A percentile compares a stretch with the other conserved stretches of the same genome.
phyloP scores from a whole-genome alignment of 2,888 invertebrate genomes.

The Watsonalla binaria region DNA sequence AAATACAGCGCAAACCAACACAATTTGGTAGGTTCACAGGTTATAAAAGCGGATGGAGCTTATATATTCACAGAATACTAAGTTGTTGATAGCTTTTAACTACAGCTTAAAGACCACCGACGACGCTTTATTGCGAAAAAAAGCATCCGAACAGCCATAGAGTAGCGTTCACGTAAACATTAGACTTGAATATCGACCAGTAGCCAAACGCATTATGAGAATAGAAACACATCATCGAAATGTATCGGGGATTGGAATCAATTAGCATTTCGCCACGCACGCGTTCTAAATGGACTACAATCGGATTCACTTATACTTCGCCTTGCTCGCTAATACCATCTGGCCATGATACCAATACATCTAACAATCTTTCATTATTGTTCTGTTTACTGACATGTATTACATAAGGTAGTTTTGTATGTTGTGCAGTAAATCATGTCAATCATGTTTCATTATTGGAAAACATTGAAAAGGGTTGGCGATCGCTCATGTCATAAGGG shows the following conservation, averaged over 20 bases:
- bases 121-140: background rate
- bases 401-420: background rate
- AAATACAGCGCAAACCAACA: too few relatives aligned
- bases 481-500: too few relatives aligned
- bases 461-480: too few relatives aligned
- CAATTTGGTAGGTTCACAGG: too few relatives aligned
- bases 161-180: background rate
- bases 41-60: too few relatives aligned
- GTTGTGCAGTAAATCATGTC: too few relatives aligned
- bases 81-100: background rate
- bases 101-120: background rate
- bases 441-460: too few relatives aligned
- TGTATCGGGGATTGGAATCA: slow-evolving; percentile 20
- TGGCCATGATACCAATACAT: slow-evolving; percentile 1
- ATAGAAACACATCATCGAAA: slow-evolving; percentile 6
- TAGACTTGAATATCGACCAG: background rate
- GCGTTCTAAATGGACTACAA: slow-evolving; percentile 13
- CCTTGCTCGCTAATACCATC: slow-evolving; percentile 2
- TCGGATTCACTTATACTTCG: slow-evolving; percentile 12
- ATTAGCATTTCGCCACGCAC: slow-evolving; percentile 32
- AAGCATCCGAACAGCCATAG: background rate
- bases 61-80: background rate
- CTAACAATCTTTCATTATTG: background rate
- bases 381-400: background rate
- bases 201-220: slow-evolving; percentile 2